Percentiles rank a stretch among this genome's conserved stretches.
phyloP scores from a whole-genome alignment of 2,113 vertebrate species.

The Hymenochirus boettgeri region DNA sequence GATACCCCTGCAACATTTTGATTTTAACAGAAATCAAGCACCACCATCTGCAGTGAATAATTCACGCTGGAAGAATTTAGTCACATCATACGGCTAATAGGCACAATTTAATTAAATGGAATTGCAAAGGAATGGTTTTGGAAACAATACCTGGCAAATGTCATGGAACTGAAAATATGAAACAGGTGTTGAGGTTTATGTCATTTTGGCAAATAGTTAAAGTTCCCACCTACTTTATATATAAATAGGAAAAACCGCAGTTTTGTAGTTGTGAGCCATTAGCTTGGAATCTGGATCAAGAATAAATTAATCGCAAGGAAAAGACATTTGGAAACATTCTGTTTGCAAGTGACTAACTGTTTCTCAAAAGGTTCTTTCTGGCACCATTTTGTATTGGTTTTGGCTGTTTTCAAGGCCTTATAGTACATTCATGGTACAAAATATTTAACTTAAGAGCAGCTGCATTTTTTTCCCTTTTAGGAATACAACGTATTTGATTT shows the following conservation, averaged over 20 bases:
- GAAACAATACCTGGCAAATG: conserved; percentile 6
- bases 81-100: conserved; percentile 14
- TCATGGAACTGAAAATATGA: background rate
- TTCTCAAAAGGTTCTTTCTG: conserved; percentile 19
- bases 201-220: background rate
- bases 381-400: conserved; percentile 8
- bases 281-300: background rate
- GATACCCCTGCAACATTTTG: background rate
- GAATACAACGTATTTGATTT: background rate
- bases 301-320: background rate
- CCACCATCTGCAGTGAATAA: conserved; percentile 11
- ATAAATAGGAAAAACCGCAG: conserved; percentile 14
- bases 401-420: conserved; percentile 13
- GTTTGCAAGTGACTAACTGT: conserved; percentile 21
- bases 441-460: background rate
- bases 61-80: conserved; percentile 3
- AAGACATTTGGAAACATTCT: conserved; percentile 22
- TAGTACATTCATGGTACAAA: conserved; percentile 2
- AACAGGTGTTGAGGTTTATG: conserved; percentile 4
- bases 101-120: background rate
- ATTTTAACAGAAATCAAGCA: conserved; percentile 5
- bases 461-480: conserved; percentile 8
- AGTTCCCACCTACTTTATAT: background rate
- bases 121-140: background rate
- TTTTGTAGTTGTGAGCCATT: conserved; percentile 3